Conservation (phyloP, 2,888 invertebrate species). For the Scaeva pyrastri region DNA sequence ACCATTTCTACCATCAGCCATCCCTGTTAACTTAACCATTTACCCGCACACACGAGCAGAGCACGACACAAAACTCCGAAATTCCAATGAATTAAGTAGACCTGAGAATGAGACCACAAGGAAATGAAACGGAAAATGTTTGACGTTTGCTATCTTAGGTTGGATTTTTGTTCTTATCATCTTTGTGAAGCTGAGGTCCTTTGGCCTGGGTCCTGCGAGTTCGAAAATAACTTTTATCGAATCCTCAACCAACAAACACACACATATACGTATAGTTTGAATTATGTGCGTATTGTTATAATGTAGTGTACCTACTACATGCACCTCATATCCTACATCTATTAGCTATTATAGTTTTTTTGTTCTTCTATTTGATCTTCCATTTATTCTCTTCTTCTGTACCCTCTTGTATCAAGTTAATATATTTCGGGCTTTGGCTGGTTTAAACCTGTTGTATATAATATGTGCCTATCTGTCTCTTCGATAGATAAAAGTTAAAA, state of each 20-base stretch:
- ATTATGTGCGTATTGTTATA: not conserved
- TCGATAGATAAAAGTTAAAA: not conserved
- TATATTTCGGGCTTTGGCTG: conserved; percentile 19
- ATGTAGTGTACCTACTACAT: conserved; percentile 10
- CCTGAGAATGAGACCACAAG: no score
- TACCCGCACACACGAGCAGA: not conserved
- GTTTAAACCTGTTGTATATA: conserved; percentile 42
- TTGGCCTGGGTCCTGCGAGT: not conserved
- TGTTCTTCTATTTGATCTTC: conserved; percentile 31
- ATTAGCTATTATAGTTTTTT: conserved; percentile 32
- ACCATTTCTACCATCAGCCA: conserved; percentile 8
- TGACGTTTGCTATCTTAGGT: conserved; percentile 48
- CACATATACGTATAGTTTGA: not conserved
- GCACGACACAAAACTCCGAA: not conserved
- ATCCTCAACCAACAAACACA: not conserved
- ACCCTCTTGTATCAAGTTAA: not conserved
- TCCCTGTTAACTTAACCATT: conserved; percentile 20
- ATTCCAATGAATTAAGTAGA: conserved; percentile 57
- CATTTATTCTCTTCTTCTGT: conserved; percentile 6
- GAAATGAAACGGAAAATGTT: conserved; percentile 50
- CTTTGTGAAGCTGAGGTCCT: not conserved
- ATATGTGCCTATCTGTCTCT: not conserved
- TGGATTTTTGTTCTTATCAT: not conserved
- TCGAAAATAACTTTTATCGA: conserved; percentile 3
- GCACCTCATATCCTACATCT: conserved; percentile 28